Conservation (phyloP, 2,888 invertebrate genomes). For the Chrysina gloriosa region DNA sequence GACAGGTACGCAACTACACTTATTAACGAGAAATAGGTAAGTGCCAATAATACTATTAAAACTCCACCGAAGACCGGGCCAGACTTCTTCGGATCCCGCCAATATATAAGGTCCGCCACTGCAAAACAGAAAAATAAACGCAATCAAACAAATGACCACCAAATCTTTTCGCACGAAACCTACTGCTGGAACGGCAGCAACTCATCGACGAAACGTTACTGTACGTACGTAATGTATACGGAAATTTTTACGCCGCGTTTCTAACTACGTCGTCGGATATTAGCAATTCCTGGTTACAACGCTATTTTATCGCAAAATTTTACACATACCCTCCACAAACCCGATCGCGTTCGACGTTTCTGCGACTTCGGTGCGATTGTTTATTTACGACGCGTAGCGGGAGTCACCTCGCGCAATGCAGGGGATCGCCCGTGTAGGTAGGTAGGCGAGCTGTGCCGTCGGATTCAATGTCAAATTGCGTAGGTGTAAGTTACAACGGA, state of each 20-base stretch:
- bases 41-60: constrained; percentile 88
- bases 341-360: not conserved
- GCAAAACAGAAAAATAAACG: constrained; percentile 63
- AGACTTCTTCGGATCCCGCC: constrained; percentile 95
- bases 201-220: not conserved
- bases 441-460: too few species aligned
- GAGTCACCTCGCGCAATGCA: not conserved
- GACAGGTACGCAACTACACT: constrained; percentile 94
- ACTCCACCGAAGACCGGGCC: constrained; percentile 93
- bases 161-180: not conserved
- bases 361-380: too few species aligned
- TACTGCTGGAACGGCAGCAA: not conserved
- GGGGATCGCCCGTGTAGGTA: not conserved
- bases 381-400: not conserved
- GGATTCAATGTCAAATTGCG: constrained; percentile 38
- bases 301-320: not conserved
- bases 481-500: constrained; percentile 38
- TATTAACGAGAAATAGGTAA: constrained; percentile 95
- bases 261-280: not conserved
- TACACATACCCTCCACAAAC: not conserved
- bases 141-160: constrained; percentile 1
- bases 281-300: not conserved
- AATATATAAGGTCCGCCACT: constrained; percentile 97
- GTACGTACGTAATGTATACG: too few species aligned
- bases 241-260: too few species aligned